Evolutionary conservation across 2,888 invertebrate genomes (phyloP).

Genomic region (Heterodera filipjevi): DNA sequence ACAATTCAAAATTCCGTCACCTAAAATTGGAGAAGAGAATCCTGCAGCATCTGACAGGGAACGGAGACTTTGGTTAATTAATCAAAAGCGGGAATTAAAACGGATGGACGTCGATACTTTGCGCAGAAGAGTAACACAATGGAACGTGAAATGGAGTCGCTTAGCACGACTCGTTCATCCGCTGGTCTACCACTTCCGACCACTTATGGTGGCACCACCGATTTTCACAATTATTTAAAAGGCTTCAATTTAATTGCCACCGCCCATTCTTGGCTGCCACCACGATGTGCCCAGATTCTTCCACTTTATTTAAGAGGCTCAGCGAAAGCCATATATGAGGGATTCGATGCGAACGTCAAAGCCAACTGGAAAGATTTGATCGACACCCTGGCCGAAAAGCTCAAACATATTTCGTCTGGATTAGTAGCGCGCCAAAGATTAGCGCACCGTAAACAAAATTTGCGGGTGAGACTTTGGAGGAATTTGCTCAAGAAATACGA

Average conservation of each 20-base stretch:
- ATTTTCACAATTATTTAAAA: background rate
- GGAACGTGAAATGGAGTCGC: background rate
- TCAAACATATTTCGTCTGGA: background rate
- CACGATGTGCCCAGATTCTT: background rate
- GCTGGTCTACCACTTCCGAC: background rate
- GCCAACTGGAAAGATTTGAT: background rate
- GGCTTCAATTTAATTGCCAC: background rate
- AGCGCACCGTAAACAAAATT: constrained; percentile 5
- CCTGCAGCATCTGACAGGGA: background rate
- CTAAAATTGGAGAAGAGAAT: background rate
- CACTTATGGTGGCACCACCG: background rate
- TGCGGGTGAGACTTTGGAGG: background rate
- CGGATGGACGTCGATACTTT: background rate
- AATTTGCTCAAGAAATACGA: constrained; percentile 3
- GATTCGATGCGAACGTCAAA: background rate
- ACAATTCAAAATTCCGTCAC: background rate
- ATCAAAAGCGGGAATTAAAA: background rate
- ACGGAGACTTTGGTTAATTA: background rate
- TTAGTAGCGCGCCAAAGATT: background rate
- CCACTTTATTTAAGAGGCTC: background rate
- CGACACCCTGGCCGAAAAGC: background rate
- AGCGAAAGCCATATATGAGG: background rate
- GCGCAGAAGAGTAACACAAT: background rate
- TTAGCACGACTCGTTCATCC: background rate
- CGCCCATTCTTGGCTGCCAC: background rate